Base-by-base conservation (phyloP, 2,797 vertebrate species). In the Jordanella pulchra region DNA sequence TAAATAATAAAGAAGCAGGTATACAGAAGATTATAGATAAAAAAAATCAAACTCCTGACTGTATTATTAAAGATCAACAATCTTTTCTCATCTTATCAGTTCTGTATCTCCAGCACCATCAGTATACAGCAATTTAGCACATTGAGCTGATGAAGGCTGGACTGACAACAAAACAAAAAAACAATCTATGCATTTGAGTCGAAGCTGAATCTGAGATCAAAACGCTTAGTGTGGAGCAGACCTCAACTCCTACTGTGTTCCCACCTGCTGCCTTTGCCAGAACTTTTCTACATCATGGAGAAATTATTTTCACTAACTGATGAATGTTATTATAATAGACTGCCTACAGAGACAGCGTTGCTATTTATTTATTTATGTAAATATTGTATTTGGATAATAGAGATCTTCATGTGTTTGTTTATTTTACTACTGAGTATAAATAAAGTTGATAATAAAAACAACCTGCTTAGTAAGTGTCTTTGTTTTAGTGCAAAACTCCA, bases 221-320 rank as follows among this genome's bases (percentile, higher is more conserved):
- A 86, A 79, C 45, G 65, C n/a, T 0, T 0, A 50, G 69, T 53
- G 53, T 27, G 42, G 4, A 10, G 7, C 9, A 1, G 35, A 15
- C 60, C 39, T 44, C 32, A 32, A 39, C 58, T 14, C 60, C 25
- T 15, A 64, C 60, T 64, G 60, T 64, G 60, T 65, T 74, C 5
- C 42, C 77, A 87, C 83, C 81, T 83, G 86, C 86, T 92, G 91
- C 91, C 89, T 93, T 90, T 84, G 85, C 82, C 84, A 87, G 54
- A 85, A 91, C 71, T 84, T 93, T 92, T 93, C 70, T 93, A 93
- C 66, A 76, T 86, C 79, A 67, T 67, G 85, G 87, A 89, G 75
- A 9, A 87, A 42, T 86, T 86, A 87, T 91, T 90, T 89, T 91
- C 75, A 78, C 75, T 74, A 76, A 87, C 85, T 87, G 80, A 78